Percentiles rank a stretch among this genome's conserved stretches.
Conservation (phyloP, 2,888 invertebrate genomes). For the Magallana nippona region DNA sequence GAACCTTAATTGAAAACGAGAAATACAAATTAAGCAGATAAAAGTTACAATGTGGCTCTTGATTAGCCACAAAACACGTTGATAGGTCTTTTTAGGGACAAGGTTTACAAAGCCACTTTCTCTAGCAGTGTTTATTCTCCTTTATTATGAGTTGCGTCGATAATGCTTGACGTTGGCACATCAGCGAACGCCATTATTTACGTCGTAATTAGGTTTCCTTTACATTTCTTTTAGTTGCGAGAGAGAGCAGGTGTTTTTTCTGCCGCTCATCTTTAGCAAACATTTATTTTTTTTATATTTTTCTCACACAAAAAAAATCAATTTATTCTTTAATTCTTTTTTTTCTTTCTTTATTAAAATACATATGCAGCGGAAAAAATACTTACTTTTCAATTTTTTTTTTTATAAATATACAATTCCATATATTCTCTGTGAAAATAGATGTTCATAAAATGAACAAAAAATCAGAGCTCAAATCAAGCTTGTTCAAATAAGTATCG, state of each 20-base stretch:
- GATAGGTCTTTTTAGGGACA: not conserved
- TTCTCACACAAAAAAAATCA: not conserved
- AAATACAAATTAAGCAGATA: conserved; percentile 30
- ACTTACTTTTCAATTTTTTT: no score
- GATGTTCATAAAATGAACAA: not conserved
- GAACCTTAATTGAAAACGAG: conserved; percentile 20
- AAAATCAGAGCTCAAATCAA: conserved; percentile 6
- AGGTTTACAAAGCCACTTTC: not conserved
- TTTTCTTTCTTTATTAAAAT: no score
- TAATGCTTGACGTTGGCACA: not conserved
- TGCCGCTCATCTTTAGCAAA: not conserved
- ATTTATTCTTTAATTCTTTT: not conserved
- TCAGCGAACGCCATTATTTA: conserved; percentile 12
- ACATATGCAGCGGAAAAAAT: no score
- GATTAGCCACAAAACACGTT: conserved; percentile 11
- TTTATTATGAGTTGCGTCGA: not conserved
- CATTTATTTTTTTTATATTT: not conserved
- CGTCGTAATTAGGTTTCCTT: conserved; percentile 14
- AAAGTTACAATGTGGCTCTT: not conserved
- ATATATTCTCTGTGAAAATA: no score
- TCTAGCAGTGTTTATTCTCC: not conserved
- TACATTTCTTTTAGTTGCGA: not conserved
- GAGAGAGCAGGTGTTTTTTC: conserved; percentile 22
- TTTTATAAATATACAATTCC: no score
- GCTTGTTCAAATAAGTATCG: not conserved